Percentiles rank a stretch among this genome's conserved stretches.
phyloP scores from a whole-genome alignment of 1,140 invertebrate species.

The Trichomalopsis sarcophagae region DNA sequence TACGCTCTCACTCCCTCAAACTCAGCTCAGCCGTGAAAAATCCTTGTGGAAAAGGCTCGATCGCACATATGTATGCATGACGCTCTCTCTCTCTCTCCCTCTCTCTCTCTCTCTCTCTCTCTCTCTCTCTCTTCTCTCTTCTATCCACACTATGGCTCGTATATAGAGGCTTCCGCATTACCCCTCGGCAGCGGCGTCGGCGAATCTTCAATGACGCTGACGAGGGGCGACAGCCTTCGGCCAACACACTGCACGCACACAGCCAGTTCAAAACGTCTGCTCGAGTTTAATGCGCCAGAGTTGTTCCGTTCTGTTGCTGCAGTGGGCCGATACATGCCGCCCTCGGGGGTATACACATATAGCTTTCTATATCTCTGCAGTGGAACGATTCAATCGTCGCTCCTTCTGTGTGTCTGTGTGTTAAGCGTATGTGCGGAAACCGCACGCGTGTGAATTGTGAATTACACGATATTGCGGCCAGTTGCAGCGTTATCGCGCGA shows the following conservation, averaged over 20 bases:
- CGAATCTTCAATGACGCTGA: constrained; percentile 65
- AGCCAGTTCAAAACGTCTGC: constrained; percentile 71
- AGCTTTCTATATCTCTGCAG: constrained; percentile 10
- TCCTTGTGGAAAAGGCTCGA: constrained; percentile 27
- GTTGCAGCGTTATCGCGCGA: background rate
- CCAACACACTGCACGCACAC: constrained; percentile 61
- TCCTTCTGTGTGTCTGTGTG: background rate
- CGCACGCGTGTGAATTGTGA: constrained; percentile 37
- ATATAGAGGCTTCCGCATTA: constrained; percentile 63
- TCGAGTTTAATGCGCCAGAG: constrained; percentile 70
- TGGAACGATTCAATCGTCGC: background rate
- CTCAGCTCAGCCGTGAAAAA: constrained; percentile 37
- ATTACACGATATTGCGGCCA: background rate
- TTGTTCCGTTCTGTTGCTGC: constrained; percentile 55
- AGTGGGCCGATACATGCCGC: constrained; percentile 44
- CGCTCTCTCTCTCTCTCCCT: background rate
- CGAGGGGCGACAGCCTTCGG: constrained; percentile 70
- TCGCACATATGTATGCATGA: background rate
- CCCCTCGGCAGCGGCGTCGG: constrained; percentile 47
- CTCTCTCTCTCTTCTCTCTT: background rate
- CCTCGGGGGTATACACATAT: constrained; percentile 50
- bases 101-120: background rate
- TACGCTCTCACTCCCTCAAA: background rate
- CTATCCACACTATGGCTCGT: constrained; percentile 50
- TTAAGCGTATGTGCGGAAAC: background rate